Evolutionary conservation across 2,888 invertebrate genomes (phyloP), one percentile per base, ranked within the genome.

Genomic region (Rutpela maculata): DNA sequence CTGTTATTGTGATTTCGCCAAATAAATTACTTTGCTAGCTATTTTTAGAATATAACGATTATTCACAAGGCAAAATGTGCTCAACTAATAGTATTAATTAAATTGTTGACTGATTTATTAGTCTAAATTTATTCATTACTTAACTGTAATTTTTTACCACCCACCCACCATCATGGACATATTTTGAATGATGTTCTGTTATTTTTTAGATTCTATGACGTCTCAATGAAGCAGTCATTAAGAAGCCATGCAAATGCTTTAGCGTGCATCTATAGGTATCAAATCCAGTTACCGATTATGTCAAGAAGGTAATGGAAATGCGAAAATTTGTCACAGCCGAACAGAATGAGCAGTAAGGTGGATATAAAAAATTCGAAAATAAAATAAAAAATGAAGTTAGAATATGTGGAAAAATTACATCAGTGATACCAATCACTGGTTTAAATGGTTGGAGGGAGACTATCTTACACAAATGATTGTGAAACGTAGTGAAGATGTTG

Each of bases 401-500:
- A 85, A 83, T 81, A 88, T 88, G 87, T 86, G 86, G 86, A 86
- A 85, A 78, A 79, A 81, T 80, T 84, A 85, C 82, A 79, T 85
- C 81, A 86, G 85, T 81, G 86, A 86, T 81, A 83, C 78, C 75
- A 82, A 84, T 84, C 85, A 86, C 81, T 85, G 84, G 75, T 83
- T 85, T 78, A 85, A 84, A 85, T 81, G 79, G 74, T 70, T 75
- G 75, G 78, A 66, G 74, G 74, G 73, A 77, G 74, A 74, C 75
- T 77, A 74, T 76, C 67, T 65, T 78, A 76, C 74, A 81, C 84
- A 83, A 83, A 85, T 85, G 84, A 79, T 78, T 80, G 81, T 81
- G 77, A 79, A 82, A 81, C 81, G 78, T 69, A 74, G 73, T 59
- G 79, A 84, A 81, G 75, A 94, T 94, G 94, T 92, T 94, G 92